Evolutionary conservation across 2,888 invertebrate species (phyloP).

Genomic region (Laothoe populi): DNA sequence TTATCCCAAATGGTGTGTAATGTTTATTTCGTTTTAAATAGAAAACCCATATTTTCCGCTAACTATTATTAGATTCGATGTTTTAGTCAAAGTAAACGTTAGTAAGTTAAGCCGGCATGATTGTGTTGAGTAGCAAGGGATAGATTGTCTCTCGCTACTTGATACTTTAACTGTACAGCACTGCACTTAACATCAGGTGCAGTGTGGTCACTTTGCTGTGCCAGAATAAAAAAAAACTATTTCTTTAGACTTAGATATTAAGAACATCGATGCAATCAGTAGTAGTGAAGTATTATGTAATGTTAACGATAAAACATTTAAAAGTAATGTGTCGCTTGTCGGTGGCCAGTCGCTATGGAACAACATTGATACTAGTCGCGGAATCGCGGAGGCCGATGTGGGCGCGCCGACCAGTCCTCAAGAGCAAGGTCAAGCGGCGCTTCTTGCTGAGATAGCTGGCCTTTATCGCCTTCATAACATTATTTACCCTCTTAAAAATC

Average conservation of each 20-base stretch:
- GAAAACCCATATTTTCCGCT: too few relatives aligned
- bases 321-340: conserved; percentile 4
- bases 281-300: background rate
- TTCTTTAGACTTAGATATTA: background rate
- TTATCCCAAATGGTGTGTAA: too few relatives aligned
- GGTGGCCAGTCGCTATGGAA: background rate
- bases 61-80: too few relatives aligned
- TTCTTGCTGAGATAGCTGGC: conserved; percentile 37
- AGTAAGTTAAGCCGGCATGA: too few relatives aligned
- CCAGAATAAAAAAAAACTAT: too few relatives aligned
- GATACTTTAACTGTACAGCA: too few relatives aligned
- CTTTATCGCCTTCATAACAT: conserved; percentile 38
- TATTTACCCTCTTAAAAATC: conserved; percentile 36
- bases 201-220: background rate
- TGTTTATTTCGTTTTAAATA: too few relatives aligned
- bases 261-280: background rate
- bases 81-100: too few relatives aligned
- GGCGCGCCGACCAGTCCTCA: conserved; percentile 72
- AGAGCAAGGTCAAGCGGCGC: conserved; percentile 70
- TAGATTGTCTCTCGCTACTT: too few relatives aligned
- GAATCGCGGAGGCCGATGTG: conserved; percentile 59
- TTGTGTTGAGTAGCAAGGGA: too few relatives aligned
- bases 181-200: too few relatives aligned
- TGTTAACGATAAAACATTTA: background rate
- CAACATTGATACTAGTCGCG: conserved; percentile 24